Conservation (phyloP, 2,113 vertebrate genomes). For the Pelvicachromis taeniatus region DNA sequence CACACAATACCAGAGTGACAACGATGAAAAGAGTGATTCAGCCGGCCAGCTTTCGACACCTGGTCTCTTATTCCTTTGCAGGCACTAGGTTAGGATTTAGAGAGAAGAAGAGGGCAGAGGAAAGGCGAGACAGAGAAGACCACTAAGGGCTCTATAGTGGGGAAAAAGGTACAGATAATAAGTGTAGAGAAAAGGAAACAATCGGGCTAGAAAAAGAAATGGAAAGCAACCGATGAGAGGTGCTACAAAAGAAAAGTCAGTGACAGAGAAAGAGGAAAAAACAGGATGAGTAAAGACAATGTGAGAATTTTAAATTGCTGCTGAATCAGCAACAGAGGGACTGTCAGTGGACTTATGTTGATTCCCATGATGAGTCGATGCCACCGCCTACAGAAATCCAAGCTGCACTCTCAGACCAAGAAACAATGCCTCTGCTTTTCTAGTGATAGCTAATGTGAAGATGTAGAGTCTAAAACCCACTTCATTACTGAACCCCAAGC, state of each 20-base stretch:
- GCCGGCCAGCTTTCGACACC: constrained; percentile 1
- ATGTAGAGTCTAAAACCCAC: background rate
- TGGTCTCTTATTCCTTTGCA: background rate
- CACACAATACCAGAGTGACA: constrained; percentile 13
- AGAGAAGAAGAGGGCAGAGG: background rate
- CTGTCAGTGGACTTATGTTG: background rate
- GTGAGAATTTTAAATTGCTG: background rate
- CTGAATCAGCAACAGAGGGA: background rate
- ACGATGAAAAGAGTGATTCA: constrained; percentile 28
- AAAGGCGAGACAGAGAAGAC: background rate
- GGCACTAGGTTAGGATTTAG: background rate
- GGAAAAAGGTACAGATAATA: background rate
- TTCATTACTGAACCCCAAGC: background rate
- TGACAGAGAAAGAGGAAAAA: background rate
- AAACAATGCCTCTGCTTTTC: background rate
- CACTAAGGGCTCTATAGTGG: background rate
- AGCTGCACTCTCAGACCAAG: background rate
- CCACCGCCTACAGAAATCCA: background rate
- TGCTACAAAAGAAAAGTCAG: background rate
- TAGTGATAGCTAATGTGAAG: background rate
- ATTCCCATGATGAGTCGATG: background rate
- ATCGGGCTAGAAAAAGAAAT: background rate
- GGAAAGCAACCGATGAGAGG: background rate
- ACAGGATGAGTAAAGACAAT: background rate
- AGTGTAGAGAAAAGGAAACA: background rate